Evolutionary conservation across 2,888 invertebrate species (phyloP).

Genomic region (Pachymerium ferrugineum): DNA sequence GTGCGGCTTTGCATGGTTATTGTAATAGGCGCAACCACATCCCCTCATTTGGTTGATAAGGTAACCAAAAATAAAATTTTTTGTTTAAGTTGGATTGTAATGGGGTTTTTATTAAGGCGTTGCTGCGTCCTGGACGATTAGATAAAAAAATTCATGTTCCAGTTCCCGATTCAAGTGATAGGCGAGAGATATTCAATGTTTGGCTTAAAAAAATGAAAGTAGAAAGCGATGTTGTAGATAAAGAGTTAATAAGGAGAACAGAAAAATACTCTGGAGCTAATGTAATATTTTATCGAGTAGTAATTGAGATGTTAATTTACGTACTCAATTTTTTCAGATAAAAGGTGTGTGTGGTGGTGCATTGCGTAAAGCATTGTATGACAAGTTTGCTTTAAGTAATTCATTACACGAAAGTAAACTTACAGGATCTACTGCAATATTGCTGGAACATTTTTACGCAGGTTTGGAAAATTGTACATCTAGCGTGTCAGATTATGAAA

Average conservation of each 20-base stretch:
- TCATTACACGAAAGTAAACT: no score
- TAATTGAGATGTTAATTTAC: no score
- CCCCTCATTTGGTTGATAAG: conserved; percentile 91
- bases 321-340: no score
- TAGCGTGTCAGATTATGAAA: no score
- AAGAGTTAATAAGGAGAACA: conserved; percentile 62
- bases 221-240: conserved; percentile 58
- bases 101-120: conserved; percentile 55
- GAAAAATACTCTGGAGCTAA: conserved; percentile 92
- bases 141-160: conserved; percentile 90
- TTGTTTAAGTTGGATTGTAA: background rate
- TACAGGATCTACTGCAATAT: no score
- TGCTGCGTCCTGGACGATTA: conserved; percentile 83
- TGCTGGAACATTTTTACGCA: no score
- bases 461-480: no score
- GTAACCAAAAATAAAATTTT: conserved; percentile 43
- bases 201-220: conserved; percentile 69
- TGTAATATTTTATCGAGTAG: no score
- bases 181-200: conserved; percentile 74
- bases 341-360: no score
- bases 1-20: conserved; percentile 79
- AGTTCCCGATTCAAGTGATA: conserved; percentile 72
- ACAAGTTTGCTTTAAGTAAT: no score
- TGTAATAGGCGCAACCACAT: conserved; percentile 91
- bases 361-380: no score